phyloP scores from a whole-genome alignment of 35 echinoderm and acorn worm genomes.

The Diadema setosum region DNA sequence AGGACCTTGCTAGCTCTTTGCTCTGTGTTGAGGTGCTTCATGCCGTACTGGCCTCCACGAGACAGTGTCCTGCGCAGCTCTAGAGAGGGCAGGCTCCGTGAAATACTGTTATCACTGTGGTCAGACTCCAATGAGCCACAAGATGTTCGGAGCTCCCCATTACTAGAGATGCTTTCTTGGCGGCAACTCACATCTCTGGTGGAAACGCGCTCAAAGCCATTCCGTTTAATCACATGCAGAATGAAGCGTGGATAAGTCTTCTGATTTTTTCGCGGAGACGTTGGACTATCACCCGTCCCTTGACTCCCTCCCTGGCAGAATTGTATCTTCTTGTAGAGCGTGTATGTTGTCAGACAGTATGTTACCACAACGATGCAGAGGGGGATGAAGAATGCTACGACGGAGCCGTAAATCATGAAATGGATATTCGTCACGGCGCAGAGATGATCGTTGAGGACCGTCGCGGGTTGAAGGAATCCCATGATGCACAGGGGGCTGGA shows the following conservation, averaged over 20 bases:
- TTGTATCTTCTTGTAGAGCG: conserved; percentile 44
- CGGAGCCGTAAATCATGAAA: conserved; percentile 80
- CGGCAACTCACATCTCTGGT: not conserved
- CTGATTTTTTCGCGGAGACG: not conserved
- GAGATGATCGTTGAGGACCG: conserved; percentile 26
- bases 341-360: conserved; percentile 49
- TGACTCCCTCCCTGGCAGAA: not conserved
- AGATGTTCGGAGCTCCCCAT: not conserved
- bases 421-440: conserved; percentile 57
- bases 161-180: not conserved
- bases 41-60: not conserved
- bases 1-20: conserved; percentile 77
- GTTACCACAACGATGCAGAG: conserved; percentile 58
- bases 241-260: not conserved
- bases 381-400: conserved; percentile 75
- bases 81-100: not conserved
- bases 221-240: not conserved
- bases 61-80: not conserved
- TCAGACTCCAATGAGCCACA: not conserved
- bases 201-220: not conserved
- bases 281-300: not conserved
- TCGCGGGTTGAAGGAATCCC: conserved; percentile 2
- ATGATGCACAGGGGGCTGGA: conserved; percentile 72
- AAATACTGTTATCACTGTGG: not conserved
- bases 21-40: conserved; percentile 52